These are phyloP conservation scores for Yponomeuta cagnagella DNA, from an alignment of 2,888 invertebrate species.

Conservation along the genomic window DNA sequence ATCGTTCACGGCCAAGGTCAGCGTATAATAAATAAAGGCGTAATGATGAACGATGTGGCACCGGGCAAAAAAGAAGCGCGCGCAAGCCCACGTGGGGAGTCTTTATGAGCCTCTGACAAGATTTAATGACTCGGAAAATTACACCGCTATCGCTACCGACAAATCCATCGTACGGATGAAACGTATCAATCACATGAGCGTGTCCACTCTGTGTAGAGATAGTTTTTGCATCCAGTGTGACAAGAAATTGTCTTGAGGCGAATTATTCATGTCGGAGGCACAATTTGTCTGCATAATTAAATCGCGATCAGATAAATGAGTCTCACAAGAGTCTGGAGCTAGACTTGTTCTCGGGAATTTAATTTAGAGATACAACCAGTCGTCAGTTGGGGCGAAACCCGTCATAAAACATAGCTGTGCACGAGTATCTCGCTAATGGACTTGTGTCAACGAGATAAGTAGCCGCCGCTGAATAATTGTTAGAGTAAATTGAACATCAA, in stretches of 20 bases:
- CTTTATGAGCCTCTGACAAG: constrained; percentile 53
- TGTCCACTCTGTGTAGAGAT: constrained; percentile 23
- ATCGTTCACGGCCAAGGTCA: constrained; percentile 74
- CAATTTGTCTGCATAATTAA: constrained; percentile 32
- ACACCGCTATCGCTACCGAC: constrained; percentile 41
- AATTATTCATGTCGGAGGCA: constrained; percentile 20
- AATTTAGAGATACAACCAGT: constrained; percentile 40
- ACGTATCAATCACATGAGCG: constrained; percentile 37
- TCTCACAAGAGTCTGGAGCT: constrained; percentile 23
- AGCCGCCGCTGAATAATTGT: constrained; percentile 8
- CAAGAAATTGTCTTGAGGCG: constrained; percentile 11
- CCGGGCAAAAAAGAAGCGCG: constrained; percentile 47
- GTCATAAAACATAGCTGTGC: constrained; percentile 37
- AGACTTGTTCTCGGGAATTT: constrained; percentile 28
- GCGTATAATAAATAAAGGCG: constrained; percentile 57
- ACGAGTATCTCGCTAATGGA: constrained; percentile 38
- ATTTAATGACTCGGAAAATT: constrained; percentile 67
- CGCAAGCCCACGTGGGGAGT: constrained; percentile 60
- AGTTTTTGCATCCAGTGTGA: constrained; percentile 8
- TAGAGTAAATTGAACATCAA: constrained; percentile 14
- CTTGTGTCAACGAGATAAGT: constrained; percentile 26
- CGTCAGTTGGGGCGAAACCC: constrained; percentile 32
- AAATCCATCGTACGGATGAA: constrained; percentile 39
- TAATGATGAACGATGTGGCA: constrained; percentile 64
- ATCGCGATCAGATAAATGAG: constrained; percentile 33